A percentile compares a stretch with the other conserved stretches of the same genome.
These are phyloP conservation scores for Octodonta nipae DNA, from an alignment of 2,888 invertebrate species.

Conservation along the genomic window DNA sequence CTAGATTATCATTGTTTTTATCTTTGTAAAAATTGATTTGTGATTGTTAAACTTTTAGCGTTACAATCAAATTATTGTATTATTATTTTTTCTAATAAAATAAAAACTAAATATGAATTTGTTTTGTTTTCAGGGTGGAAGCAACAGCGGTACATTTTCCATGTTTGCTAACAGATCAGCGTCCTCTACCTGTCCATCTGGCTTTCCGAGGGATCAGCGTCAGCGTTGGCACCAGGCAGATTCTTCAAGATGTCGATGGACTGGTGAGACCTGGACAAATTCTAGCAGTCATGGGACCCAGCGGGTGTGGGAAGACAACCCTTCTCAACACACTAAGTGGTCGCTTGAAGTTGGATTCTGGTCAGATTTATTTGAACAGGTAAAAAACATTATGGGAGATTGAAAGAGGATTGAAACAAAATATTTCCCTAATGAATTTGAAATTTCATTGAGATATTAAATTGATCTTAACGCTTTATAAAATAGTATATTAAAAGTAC, in stretches of 20 bases:
- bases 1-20: too few relatives aligned
- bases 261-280: constrained; percentile 63
- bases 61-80: too few relatives aligned
- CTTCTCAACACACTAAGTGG: constrained; percentile 64
- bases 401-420: not conserved
- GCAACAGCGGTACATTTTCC: constrained; percentile 46
- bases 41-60: too few relatives aligned
- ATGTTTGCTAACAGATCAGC: constrained; percentile 41
- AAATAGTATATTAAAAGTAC: too few relatives aligned
- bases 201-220: constrained; percentile 52
- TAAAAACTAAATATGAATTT: too few relatives aligned
- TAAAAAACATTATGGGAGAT: too few relatives aligned
- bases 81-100: too few relatives aligned
- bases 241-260: constrained; percentile 59
- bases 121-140: constrained; percentile 40
- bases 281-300: constrained; percentile 70
- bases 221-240: constrained; percentile 38
- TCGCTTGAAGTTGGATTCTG: constrained; percentile 50
- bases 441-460: too few relatives aligned
- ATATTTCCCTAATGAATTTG: too few relatives aligned
- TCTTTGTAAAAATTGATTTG: too few relatives aligned
- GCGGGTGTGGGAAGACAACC: constrained; percentile 67
- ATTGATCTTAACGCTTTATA: too few relatives aligned
- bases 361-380: constrained; percentile 37
- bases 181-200: constrained; percentile 49